Evolutionary conservation across 2,888 invertebrate species (phyloP), one percentile per base, ranked within the genome.

Genomic region (Cosmia pyralina): DNA sequence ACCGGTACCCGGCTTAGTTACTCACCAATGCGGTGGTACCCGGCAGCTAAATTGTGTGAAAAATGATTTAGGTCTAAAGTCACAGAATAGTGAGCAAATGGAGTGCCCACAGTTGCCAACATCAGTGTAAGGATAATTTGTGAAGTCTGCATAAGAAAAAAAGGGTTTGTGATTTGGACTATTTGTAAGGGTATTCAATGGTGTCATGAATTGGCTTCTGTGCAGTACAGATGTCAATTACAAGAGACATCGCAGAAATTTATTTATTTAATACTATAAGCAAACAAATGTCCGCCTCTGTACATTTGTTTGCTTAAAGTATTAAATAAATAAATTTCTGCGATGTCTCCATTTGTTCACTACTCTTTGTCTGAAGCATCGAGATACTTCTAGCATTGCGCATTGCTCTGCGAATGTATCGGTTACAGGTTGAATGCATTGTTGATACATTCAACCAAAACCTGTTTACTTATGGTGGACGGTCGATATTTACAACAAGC

Each of bases 341-440:
- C 19, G 34, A 4, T 41, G 15, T 57, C 75, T 69, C 66, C 70
- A 71, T 75, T 83, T 75, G 70, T 59, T 69, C 28, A 71, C 34
- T 66, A 38, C 17, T 71, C 59, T 57, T 44, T 69, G 68, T 69
- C 48, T 28, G 41, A 46, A 50, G 58, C 58, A 65, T 19, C 53
- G 41, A 17, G 50, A 62, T 62, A 75, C 57, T 75, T 79, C 55
- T 67, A 68, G 28, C 75, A 44, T 34, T 50, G 41, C 41, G 17
- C 55, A 48, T 62, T 59, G 38, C 8, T 68, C 28, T 50, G n/a
- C 4, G 4, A 72, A 50, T 34, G 41, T 13, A 44, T 52, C 13
- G 22, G 63, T 52, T 28, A 55, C 17, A 11, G 19, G n/a, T 66
- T 52, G 13, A 64, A 58, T 57, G 34, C 44, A n/a, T 15, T 48